Conservation (phyloP, 2,113 vertebrate genomes). For the Origma solitaria region DNA sequence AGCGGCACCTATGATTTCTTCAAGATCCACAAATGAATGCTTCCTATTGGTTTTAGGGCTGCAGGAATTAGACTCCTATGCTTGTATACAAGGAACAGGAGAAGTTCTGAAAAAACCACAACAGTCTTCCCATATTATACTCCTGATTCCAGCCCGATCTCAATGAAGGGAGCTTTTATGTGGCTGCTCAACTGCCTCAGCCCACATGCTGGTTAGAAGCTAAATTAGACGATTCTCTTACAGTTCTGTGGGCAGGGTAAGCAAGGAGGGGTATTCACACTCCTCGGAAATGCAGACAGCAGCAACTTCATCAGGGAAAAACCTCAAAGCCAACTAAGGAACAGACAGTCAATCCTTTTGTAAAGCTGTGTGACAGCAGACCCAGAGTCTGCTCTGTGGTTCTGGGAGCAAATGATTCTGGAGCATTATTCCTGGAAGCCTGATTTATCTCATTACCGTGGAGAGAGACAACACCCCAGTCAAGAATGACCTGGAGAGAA, state of each 20-base stretch:
- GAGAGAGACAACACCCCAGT: constrained; percentile 12
- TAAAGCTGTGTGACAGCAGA: not conserved
- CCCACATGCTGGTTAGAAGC: not conserved
- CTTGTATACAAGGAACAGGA: not conserved
- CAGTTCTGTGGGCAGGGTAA: not conserved
- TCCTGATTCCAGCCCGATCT: not conserved
- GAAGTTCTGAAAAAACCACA: not conserved
- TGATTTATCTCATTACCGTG: not conserved
- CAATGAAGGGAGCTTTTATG: not conserved
- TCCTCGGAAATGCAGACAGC: not conserved
- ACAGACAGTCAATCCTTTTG: not conserved
- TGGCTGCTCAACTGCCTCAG: not conserved
- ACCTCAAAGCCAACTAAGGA: not conserved
- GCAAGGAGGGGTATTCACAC: not conserved
- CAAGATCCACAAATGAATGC: not conserved
- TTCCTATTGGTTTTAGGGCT: not conserved
- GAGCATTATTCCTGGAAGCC: not conserved
- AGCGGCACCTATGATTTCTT: not conserved
- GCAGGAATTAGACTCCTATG: not conserved
- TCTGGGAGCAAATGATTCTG: not conserved
- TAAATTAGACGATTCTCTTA: not conserved
- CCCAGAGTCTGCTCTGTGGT: not conserved
- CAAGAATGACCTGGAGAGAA: constrained; percentile 25
- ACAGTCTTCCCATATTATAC: not conserved
- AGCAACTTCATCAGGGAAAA: not conserved